phyloP scores from a whole-genome alignment of 2,888 invertebrate species.

The Machimus atricapillus region DNA sequence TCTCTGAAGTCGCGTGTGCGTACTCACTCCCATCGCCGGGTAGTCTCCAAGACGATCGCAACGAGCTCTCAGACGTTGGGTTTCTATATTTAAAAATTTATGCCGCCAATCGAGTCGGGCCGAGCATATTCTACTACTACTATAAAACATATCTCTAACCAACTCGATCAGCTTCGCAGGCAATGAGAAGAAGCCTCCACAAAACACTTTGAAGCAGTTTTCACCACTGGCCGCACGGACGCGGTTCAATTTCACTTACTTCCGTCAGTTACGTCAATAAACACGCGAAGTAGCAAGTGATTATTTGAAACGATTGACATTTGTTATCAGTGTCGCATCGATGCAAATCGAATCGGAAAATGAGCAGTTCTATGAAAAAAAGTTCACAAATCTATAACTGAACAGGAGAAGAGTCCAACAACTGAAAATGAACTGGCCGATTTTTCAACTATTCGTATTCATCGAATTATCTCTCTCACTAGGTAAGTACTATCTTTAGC shows the following conservation, averaged over 20 bases:
- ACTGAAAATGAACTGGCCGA: slow-evolving; percentile 44
- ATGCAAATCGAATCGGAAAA: neutral
- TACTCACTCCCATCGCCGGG: neutral
- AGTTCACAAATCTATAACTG: neutral
- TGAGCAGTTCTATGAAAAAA: neutral
- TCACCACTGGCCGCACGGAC: neutral
- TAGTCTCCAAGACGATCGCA: neutral
- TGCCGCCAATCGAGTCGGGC: neutral
- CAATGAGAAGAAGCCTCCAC: neutral
- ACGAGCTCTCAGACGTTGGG: neutral
- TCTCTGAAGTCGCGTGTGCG: slow-evolving; percentile 15
- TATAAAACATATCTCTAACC: neutral
- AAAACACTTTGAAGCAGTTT: slow-evolving; percentile 2
- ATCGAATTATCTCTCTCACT: slow-evolving; percentile 42
- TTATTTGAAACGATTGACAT: neutral
- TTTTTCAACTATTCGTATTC: slow-evolving; percentile 42
- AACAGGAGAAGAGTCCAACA: neutral
- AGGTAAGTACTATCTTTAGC: slow-evolving; percentile 36
- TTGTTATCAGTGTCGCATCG: neutral
- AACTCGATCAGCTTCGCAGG: neutral
- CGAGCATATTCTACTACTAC: neutral
- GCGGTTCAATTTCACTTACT: neutral
- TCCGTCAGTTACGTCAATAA: neutral
- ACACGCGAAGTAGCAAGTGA: slow-evolving; percentile 1
- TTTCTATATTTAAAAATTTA: slow-evolving; percentile 4